Base-by-base conservation (phyloP, 92 coral and sea anemone genomes). In the Plumapathes pennacea region DNA sequence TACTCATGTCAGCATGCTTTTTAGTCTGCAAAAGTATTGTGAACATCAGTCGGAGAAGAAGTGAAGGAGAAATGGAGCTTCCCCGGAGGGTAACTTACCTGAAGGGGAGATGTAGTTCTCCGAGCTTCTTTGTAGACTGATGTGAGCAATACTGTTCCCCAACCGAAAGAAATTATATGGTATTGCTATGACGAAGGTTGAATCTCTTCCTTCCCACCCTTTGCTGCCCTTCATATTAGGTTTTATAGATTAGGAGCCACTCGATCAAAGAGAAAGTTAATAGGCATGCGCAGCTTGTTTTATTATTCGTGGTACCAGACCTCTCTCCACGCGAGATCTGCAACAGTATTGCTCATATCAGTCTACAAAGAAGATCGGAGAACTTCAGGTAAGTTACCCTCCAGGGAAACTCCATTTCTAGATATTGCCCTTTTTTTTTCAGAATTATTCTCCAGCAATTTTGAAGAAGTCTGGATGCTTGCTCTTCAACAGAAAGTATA, bases 81-180 rank as follows among this genome's bases (percentile, higher is more conserved):
- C 51, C 56, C 80, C 72, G 51, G 80, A 72, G 71, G 69, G 80
- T 34, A 28, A 77, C 59, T 67, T 60, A 58, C 78, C 84, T 77
- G 69, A 68, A 21, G 71, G 76, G 75, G 77, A 73, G 65, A 62
- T 62, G 60, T 50, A 74, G 81, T 64, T 74, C 59, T 54, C 53
- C 67, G 67, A 46, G 38, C 82, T 69, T 33, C 72, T 64, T 71
- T 18, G 60, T 22, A 60, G 79, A 69, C 73, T 78, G 67, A 77
- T 77, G 60, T 59, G 63, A 57, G 49, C 71, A 61, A 61, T 78
- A 70, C 84, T 47, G 64, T 53, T 67, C 42, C 63, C 37, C 63
- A 24, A 29, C 54, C 64, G 0, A 32, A 19, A n/a, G n/a, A n/a
- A n/a, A n/a, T n/a, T n/a, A n/a, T n/a, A n/a, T n/a, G n/a, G n/a